These are phyloP conservation scores for Amphipyra tragopoginis DNA, from an alignment of 2,888 invertebrate species.

Conservation along the genomic window DNA sequence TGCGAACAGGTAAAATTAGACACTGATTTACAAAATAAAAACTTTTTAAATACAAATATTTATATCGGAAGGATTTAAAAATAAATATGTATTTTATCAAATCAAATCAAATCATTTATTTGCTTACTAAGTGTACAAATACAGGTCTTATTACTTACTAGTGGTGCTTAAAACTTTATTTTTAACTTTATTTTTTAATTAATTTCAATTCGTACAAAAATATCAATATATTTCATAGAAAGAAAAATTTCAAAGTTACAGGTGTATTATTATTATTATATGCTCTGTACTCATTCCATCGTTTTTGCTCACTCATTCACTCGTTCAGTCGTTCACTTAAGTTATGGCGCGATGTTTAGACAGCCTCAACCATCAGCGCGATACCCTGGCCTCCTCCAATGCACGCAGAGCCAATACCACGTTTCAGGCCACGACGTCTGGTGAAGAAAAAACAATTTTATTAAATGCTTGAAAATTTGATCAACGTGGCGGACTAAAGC, in stretches of 20 bases:
- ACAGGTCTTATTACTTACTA: too few relatives aligned
- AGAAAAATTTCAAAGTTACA: conserved; percentile 1
- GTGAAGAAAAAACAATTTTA: conserved; percentile 56
- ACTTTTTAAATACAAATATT: neutral
- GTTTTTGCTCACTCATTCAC: conserved; percentile 34
- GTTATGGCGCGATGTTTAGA: conserved; percentile 82
- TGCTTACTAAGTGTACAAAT: too few relatives aligned
- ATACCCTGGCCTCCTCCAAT: conserved; percentile 99
- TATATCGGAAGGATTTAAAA: neutral
- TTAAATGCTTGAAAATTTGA: too few relatives aligned
- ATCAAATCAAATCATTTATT: too few relatives aligned
- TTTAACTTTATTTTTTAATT: too few relatives aligned
- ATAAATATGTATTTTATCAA: too few relatives aligned
- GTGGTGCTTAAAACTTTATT: too few relatives aligned
- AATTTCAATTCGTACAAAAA: conserved; percentile 22
- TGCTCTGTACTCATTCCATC: conserved; percentile 18
- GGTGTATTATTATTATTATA: conserved; percentile 8
- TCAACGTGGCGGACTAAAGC: too few relatives aligned
- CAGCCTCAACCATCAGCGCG: conserved; percentile 95
- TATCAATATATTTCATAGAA: conserved; percentile 3
- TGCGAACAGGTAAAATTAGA: too few relatives aligned
- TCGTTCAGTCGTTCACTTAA: conserved; percentile 36
- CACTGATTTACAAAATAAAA: neutral
- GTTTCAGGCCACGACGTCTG: conserved; percentile 95
- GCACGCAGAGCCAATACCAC: conserved; percentile 98